Evolutionary conservation across 2,888 invertebrate species (phyloP).

Genomic region (Psylliodes chrysocephalus): DNA sequence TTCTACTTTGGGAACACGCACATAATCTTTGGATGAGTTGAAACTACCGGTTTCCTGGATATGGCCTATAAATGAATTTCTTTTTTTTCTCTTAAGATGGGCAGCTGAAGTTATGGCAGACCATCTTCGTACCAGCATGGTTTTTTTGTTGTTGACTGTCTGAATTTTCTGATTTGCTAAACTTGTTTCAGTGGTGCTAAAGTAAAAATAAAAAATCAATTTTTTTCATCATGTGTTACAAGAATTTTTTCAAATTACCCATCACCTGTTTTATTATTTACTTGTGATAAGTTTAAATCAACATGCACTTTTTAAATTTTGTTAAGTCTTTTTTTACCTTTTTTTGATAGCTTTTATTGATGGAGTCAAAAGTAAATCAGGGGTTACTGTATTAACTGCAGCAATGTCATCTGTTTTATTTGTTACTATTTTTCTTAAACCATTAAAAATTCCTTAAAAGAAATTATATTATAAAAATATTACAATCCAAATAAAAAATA

Average conservation of each 20-base stretch:
- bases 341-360: slow-evolving; percentile 74
- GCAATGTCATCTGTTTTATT: slow-evolving; percentile 66
- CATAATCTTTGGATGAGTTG: slow-evolving; percentile 67
- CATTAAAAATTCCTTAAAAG: slow-evolving; percentile 76
- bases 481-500: slow-evolving; percentile 4
- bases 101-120: slow-evolving; percentile 65
- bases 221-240: neutral
- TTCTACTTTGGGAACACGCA: slow-evolving; percentile 78
- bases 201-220: too few species aligned
- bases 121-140: slow-evolving; percentile 67
- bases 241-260: neutral
- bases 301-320: too few species aligned
- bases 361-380: slow-evolving; percentile 67
- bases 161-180: slow-evolving; percentile 17
- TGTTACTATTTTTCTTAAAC: slow-evolving; percentile 81
- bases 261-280: too few species aligned
- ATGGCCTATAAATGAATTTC: slow-evolving; percentile 53
- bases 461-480: neutral
- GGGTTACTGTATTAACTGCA: slow-evolving; percentile 54
- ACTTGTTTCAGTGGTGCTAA: slow-evolving; percentile 10
- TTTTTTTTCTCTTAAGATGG: slow-evolving; percentile 55
- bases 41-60: slow-evolving; percentile 52
- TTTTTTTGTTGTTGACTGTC: slow-evolving; percentile 39
- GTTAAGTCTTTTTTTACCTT: slow-evolving; percentile 65
- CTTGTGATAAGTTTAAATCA: too few species aligned